Evolutionary conservation across 2,888 invertebrate species (phyloP).

Genomic region (Rhagium mordax): DNA sequence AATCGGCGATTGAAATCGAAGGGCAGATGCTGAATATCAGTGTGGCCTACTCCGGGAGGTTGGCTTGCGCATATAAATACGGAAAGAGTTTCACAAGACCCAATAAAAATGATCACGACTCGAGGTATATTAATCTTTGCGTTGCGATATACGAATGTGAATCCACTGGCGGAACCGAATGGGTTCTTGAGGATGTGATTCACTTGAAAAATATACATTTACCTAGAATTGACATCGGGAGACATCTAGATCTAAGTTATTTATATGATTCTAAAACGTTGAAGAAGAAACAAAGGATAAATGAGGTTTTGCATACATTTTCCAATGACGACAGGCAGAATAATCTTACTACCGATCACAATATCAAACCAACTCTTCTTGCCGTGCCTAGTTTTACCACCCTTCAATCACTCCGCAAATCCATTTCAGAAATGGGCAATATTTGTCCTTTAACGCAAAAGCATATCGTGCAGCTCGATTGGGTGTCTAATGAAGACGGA

Average conservation of each 20-base stretch:
- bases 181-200: slow-evolving; percentile 96
- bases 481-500: slow-evolving; percentile 99
- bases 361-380: slow-evolving; percentile 73
- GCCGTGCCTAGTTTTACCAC: slow-evolving; percentile 95
- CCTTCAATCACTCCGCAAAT: slow-evolving; percentile 87
- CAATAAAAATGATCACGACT: slow-evolving; percentile 82
- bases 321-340: slow-evolving; percentile 79
- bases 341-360: slow-evolving; percentile 63
- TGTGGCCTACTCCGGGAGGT: slow-evolving; percentile 97
- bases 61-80: slow-evolving; percentile 97
- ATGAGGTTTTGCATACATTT: slow-evolving; percentile 86
- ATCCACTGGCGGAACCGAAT: slow-evolving; percentile 95
- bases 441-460: slow-evolving; percentile 93
- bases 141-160: slow-evolving; percentile 99
- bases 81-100: slow-evolving; percentile 91
- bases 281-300: slow-evolving; percentile 87
- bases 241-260: slow-evolving; percentile 87
- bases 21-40: slow-evolving; percentile 93
- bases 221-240: slow-evolving; percentile 86
- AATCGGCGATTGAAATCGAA: slow-evolving; percentile 75
- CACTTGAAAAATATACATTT: slow-evolving; percentile 93
- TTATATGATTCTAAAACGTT: slow-evolving; percentile 84
- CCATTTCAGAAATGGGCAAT: slow-evolving; percentile 93
- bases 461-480: slow-evolving; percentile 95
- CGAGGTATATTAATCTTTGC: slow-evolving; percentile 90